These are phyloP conservation scores for Chymomyza procnemis DNA, from an alignment of 2,888 invertebrate genomes.

Conservation along the genomic window DNA sequence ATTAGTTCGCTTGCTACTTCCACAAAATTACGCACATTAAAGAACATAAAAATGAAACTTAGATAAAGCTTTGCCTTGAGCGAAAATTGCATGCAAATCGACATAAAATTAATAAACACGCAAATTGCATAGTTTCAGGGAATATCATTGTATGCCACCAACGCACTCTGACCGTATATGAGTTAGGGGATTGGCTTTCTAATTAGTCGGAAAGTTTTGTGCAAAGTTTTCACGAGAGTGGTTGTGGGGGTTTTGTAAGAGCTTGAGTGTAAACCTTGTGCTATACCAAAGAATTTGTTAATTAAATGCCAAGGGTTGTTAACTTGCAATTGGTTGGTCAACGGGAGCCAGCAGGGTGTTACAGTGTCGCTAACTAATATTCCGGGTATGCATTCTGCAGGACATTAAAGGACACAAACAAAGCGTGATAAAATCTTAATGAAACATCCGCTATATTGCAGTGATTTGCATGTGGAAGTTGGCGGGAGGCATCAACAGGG, in stretches of 20 bases:
- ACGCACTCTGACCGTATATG: not conserved
- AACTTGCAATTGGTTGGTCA: slow-evolving; percentile 19
- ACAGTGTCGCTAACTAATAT: slow-evolving; percentile 16
- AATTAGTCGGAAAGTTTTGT: slow-evolving; percentile 60
- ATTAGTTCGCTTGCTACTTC: slow-evolving; percentile 43
- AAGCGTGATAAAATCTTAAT: slow-evolving; percentile 48
- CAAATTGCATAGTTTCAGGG: slow-evolving; percentile 51
- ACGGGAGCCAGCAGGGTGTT: not conserved
- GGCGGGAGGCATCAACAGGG: not conserved
- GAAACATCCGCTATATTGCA: slow-evolving; percentile 42
- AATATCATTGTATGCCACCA: not conserved
- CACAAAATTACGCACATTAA: slow-evolving; percentile 43
- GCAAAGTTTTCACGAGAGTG: slow-evolving; percentile 17
- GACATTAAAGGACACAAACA: slow-evolving; percentile 15
- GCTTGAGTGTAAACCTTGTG: slow-evolving; percentile 21
- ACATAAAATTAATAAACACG: slow-evolving; percentile 69
- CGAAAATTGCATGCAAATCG: slow-evolving; percentile 67
- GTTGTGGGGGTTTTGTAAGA: not conserved
- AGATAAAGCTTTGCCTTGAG: slow-evolving; percentile 54
- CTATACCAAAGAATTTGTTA: slow-evolving; percentile 48
- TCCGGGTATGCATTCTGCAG: slow-evolving; percentile 17
- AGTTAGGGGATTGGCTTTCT: slow-evolving; percentile 25
- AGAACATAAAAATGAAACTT: slow-evolving; percentile 37
- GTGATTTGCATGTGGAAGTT: not conserved
- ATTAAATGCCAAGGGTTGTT: slow-evolving; percentile 44